Evolutionary conservation across 2,888 invertebrate species (phyloP).

Genomic region (Megaustenia siamemsis): DNA sequence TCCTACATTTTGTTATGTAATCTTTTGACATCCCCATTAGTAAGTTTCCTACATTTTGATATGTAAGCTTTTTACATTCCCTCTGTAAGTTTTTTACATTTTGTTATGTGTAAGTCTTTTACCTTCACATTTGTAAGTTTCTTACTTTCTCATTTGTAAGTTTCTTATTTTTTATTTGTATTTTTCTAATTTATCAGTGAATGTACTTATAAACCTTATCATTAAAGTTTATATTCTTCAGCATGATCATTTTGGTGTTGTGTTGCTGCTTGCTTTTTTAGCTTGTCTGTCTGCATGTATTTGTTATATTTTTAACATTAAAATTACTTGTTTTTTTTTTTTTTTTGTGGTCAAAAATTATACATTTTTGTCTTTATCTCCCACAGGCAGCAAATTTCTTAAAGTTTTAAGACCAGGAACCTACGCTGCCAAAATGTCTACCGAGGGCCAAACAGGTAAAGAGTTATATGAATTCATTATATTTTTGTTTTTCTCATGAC

Average conservation of each 20-base stretch:
- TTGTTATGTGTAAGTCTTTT: too few species aligned
- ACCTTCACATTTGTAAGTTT: too few species aligned
- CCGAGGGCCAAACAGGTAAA: constrained; percentile 6
- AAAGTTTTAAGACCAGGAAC: neutral
- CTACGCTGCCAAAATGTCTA: constrained; percentile 16
- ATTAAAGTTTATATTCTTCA: constrained; percentile 18
- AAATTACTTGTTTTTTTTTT: neutral
- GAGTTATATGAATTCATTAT: too few species aligned
- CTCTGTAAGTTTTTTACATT: too few species aligned
- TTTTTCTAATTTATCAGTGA: neutral
- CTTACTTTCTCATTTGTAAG: too few species aligned
- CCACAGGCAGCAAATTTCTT: constrained; percentile 17
- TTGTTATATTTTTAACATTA: neutral
- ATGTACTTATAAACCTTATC: neutral
- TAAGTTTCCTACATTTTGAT: too few species aligned
- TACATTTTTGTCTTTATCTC: neutral
- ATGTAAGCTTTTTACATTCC: too few species aligned
- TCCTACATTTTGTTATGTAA: too few species aligned
- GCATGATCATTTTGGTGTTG: constrained; percentile 29
- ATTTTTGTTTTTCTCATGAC: too few species aligned
- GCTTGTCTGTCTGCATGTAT: neutral
- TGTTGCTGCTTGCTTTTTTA: constrained; percentile 7
- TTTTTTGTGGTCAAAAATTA: neutral
- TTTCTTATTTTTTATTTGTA: too few species aligned
- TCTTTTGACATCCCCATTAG: too few species aligned